These are phyloP conservation scores for Oncorhynchus clarkii DNA, from an alignment of 2,113 vertebrate genomes.

Conservation along the genomic window DNA sequence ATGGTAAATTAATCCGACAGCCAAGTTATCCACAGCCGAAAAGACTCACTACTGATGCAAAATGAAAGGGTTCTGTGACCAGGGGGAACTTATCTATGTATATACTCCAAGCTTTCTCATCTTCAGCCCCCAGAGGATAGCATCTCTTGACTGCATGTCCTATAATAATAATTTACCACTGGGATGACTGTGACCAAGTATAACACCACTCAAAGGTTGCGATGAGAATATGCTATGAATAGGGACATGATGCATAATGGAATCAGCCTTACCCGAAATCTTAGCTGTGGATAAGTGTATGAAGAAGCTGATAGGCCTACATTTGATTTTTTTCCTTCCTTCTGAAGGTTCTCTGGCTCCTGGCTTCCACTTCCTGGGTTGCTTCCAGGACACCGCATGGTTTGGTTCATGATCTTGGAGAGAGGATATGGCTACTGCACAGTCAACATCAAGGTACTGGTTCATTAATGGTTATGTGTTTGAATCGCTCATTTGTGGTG, in stretches of 20 bases:
- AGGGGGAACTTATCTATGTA: neutral
- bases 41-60: slow-evolving; percentile 40
- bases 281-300: neutral
- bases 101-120: neutral
- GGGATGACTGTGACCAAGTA: neutral
- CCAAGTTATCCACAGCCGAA: slow-evolving; percentile 35
- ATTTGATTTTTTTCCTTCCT: slow-evolving; percentile 5
- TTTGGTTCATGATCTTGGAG: slow-evolving; percentile 94
- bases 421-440: slow-evolving; percentile 91
- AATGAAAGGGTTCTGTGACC: slow-evolving; percentile 38
- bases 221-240: neutral
- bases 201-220: neutral
- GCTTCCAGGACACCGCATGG: slow-evolving; percentile 92
- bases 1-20: slow-evolving; percentile 35
- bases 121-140: slow-evolving; percentile 4
- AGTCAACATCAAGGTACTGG: slow-evolving; percentile 89
- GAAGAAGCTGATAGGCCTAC: neutral
- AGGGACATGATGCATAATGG: slow-evolving; percentile 1
- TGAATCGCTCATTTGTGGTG: no score
- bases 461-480: no score
- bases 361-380: slow-evolving; percentile 93
- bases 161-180: neutral
- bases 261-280: neutral
- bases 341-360: slow-evolving; percentile 83
- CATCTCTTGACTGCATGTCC: neutral